A percentile compares a stretch with the other conserved stretches of the same genome.
Conservation (phyloP, 2,797 vertebrate species). For the Chloroceryle inda region DNA sequence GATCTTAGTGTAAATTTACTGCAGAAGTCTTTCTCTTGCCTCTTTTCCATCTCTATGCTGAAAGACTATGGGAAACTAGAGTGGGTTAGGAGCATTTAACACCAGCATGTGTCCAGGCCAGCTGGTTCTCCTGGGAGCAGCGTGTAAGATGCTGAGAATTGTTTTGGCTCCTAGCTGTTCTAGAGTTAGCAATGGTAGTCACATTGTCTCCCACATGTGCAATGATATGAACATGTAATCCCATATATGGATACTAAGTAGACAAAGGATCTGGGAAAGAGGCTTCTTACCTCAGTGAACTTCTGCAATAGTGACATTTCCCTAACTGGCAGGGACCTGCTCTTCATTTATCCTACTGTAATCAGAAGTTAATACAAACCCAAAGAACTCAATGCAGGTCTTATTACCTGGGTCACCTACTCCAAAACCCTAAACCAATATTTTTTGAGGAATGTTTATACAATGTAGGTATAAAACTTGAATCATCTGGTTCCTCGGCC, state of each 20-base stretch:
- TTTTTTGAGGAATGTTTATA: neutral
- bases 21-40: neutral
- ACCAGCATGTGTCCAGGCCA: neutral
- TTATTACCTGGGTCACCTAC: neutral
- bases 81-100: neutral
- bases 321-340: neutral
- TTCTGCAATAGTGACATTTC: neutral
- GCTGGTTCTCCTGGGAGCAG: neutral
- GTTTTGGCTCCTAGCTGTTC: neutral
- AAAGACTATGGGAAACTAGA: neutral
- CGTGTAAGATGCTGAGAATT: neutral
- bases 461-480: neutral
- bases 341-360: neutral
- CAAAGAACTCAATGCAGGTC: neutral
- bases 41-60: neutral
- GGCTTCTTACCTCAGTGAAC: neutral
- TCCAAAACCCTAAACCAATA: neutral
- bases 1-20: neutral
- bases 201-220: neutral
- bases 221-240: neutral
- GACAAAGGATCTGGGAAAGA: neutral
- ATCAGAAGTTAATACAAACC: neutral
- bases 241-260: too few species aligned
- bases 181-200: neutral
- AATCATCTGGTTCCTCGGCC: neutral